phyloP scores from a whole-genome alignment of 2,113 vertebrate genomes.

The Lipophrys pholis region DNA sequence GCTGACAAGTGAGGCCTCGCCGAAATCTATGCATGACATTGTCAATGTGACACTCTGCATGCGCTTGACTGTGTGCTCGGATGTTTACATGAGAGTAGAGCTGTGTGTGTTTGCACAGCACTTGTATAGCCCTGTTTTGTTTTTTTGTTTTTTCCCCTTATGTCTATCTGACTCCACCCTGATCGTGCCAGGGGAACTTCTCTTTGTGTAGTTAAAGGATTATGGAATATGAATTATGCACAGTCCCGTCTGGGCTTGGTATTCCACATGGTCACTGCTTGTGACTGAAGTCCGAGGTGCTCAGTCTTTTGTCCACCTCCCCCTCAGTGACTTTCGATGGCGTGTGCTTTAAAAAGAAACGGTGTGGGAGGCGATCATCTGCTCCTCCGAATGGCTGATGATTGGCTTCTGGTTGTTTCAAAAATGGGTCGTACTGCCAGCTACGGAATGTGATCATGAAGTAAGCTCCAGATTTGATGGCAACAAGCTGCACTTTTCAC shows the following conservation, averaged over 20 bases:
- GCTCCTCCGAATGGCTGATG: slow-evolving; percentile 27
- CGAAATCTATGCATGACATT: slow-evolving; percentile 44
- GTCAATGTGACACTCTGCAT: slow-evolving; percentile 39
- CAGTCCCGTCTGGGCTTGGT: slow-evolving; percentile 33
- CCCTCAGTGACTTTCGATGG: slow-evolving; percentile 29
- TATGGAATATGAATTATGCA: slow-evolving; percentile 70
- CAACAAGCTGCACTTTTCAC: slow-evolving; percentile 19
- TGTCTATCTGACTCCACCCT: slow-evolving; percentile 13
- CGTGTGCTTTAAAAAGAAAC: slow-evolving; percentile 45
- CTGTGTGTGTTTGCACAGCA: slow-evolving; percentile 9
- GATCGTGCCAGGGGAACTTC: slow-evolving; percentile 34
- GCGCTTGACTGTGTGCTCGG: slow-evolving; percentile 42
- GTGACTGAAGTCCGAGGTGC: slow-evolving; percentile 64
- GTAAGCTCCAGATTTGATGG: slow-evolving; percentile 1
- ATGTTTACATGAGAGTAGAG: slow-evolving; percentile 44
- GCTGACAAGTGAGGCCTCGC: slow-evolving; percentile 47
- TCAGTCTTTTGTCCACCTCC: slow-evolving; percentile 33
- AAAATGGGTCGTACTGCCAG: slow-evolving; percentile 32
- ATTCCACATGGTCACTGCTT: slow-evolving; percentile 61
- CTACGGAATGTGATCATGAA: slow-evolving; percentile 15
- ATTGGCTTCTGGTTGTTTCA: slow-evolving; percentile 57
- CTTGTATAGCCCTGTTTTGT: slow-evolving; percentile 32
- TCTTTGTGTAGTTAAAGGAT: slow-evolving; percentile 49
- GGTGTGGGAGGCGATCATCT: slow-evolving; percentile 63
- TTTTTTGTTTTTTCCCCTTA: slow-evolving; percentile 46